A percentile compares a stretch with the other conserved stretches of the same genome.
These are phyloP conservation scores for Mythimna pallens DNA, from an alignment of 2,888 invertebrate species.

Conservation along the genomic window DNA sequence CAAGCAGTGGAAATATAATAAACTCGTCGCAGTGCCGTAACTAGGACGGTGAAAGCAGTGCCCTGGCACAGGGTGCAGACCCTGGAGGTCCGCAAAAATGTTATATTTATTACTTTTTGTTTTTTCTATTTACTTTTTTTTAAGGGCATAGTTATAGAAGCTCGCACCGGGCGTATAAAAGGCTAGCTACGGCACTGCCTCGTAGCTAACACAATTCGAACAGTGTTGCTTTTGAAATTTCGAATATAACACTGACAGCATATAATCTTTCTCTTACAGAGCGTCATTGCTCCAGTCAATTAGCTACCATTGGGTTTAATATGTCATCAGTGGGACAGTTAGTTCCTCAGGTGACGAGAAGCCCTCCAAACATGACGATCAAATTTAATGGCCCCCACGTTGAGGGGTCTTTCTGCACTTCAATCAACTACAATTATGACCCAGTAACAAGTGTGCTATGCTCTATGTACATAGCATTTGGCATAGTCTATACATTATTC, in stretches of 20 bases:
- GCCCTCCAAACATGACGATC: conserved; percentile 84
- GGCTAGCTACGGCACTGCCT: too few relatives aligned
- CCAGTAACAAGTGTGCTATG: conserved; percentile 92
- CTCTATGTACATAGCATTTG: conserved; percentile 94
- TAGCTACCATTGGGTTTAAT: conserved; percentile 30
- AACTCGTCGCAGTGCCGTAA: not conserved
- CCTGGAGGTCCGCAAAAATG: too few relatives aligned
- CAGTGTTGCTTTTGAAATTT: not conserved
- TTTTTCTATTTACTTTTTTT: too few relatives aligned
- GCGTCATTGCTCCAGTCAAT: not conserved
- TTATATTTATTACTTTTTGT: too few relatives aligned
- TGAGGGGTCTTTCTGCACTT: conserved; percentile 88
- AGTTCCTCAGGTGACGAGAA: conserved; percentile 88
- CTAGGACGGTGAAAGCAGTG: too few relatives aligned
- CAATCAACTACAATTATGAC: conserved; percentile 92
- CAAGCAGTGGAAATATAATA: not conserved
- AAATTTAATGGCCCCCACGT: conserved; percentile 83
- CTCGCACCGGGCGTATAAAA: too few relatives aligned
- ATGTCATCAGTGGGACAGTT: conserved; percentile 90
- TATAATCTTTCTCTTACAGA: conserved; percentile 3
- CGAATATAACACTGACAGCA: not conserved
- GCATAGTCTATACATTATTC: conserved; percentile 95
- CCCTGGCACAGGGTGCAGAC: too few relatives aligned
- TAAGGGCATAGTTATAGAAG: too few relatives aligned
- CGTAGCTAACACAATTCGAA: not conserved